Percentiles rank a stretch among this genome's conserved stretches.
Evolutionary conservation across 2,797 vertebrate genomes (phyloP).

Genomic region (Parauchenoglanis ngamensis): DNA sequence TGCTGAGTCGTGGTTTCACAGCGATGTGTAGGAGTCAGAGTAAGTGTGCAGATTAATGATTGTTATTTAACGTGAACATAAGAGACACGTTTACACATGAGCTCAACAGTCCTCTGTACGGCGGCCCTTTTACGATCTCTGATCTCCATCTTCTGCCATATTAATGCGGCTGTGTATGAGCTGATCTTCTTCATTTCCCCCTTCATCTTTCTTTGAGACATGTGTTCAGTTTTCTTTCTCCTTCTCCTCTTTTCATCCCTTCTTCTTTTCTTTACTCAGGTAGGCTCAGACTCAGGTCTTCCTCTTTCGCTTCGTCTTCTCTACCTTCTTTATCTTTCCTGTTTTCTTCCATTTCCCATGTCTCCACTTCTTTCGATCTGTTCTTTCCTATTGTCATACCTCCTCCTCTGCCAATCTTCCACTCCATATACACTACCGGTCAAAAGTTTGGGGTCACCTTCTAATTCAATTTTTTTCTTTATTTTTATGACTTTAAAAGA

Average conservation of each 20-base stretch:
- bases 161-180: not conserved
- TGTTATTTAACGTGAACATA: slow-evolving; percentile 32
- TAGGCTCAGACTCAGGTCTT: too few relatives aligned
- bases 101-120: not conserved
- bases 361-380: not conserved
- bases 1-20: slow-evolving; percentile 12
- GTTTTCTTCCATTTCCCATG: not conserved
- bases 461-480: too few relatives aligned
- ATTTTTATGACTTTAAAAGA: too few relatives aligned
- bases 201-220: not conserved
- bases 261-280: not conserved
- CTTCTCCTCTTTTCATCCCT: not conserved
- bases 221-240: not conserved
- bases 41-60: slow-evolving; percentile 17
- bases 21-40: slow-evolving; percentile 17
- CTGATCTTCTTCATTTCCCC: not conserved
- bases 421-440: too few relatives aligned
- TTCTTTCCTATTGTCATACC: not conserved
- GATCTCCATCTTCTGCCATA: not conserved
- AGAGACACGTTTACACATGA: not conserved
- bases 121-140: not conserved
- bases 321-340: not conserved
- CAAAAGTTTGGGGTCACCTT: too few relatives aligned
- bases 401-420: too few relatives aligned
- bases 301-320: not conserved